A percentile compares a stretch with the other conserved stretches of the same genome.
phyloP scores from a whole-genome alignment of 2,113 vertebrate genomes.

The Opisthocomus hoazin region DNA sequence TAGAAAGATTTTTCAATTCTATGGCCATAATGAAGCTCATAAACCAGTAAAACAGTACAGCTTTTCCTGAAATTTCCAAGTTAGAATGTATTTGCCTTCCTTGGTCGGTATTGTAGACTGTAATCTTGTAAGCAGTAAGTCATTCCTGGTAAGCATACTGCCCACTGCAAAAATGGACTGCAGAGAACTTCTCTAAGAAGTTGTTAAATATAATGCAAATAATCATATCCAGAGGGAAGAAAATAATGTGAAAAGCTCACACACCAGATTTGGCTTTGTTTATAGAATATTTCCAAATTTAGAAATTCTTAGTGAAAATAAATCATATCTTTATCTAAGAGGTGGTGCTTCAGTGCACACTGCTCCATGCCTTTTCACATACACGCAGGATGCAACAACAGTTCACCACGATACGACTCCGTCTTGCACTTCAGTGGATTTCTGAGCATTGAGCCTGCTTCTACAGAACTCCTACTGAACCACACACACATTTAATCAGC shows the following conservation, averaged over 20 bases:
- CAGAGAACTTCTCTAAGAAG: slow-evolving; percentile 5
- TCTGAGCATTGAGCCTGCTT: background rate
- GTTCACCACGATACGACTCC: background rate
- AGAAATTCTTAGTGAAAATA: slow-evolving; percentile 24
- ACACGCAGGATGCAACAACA: background rate
- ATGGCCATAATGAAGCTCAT: background rate
- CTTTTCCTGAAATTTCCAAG: background rate
- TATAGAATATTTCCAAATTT: slow-evolving; percentile 18
- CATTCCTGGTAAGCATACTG: background rate
- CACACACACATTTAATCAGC: slow-evolving; percentile 58
- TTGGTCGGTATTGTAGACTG: background rate
- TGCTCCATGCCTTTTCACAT: background rate
- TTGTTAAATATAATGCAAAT: slow-evolving; percentile 20
- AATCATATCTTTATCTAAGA: background rate
- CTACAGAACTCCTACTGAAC: background rate
- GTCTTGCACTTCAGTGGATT: slow-evolving; percentile 8
- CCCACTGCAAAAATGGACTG: background rate
- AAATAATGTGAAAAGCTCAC: slow-evolving; percentile 31
- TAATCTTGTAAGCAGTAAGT: background rate
- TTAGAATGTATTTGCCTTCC: background rate
- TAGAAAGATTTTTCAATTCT: slow-evolving; percentile 32
- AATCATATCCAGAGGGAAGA: background rate
- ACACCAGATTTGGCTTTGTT: background rate
- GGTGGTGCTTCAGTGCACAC: background rate
- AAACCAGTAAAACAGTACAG: background rate